Percentiles rank a stretch among this genome's conserved stretches.
phyloP scores from a whole-genome alignment of 2,888 invertebrate genomes.

The Clostera curtula region DNA sequence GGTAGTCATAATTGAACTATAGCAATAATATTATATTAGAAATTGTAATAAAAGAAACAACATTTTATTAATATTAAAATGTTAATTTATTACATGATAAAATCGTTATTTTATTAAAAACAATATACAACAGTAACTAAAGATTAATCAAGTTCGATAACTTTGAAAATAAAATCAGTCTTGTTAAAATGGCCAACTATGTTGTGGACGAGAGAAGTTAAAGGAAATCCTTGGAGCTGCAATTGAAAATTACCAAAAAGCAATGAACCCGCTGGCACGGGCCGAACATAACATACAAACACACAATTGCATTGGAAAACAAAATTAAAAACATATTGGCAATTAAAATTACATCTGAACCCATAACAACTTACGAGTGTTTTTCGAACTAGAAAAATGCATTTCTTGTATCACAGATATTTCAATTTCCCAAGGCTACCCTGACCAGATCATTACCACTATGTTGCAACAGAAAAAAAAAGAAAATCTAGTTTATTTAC shows the following conservation, averaged over 20 bases:
- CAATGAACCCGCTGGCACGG: slow-evolving; percentile 42
- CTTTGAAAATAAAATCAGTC: slow-evolving; percentile 73
- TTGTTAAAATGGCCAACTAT: slow-evolving; percentile 74
- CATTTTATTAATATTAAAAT: slow-evolving; percentile 40
- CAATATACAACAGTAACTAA: slow-evolving; percentile 71
- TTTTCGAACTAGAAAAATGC: slow-evolving; percentile 28
- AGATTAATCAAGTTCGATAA: slow-evolving; percentile 63
- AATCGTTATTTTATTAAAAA: slow-evolving; percentile 66
- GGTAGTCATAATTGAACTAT: neutral
- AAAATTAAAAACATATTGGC: slow-evolving; percentile 47
- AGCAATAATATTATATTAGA: no score
- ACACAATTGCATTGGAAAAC: slow-evolving; percentile 48
- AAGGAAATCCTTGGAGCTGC: slow-evolving; percentile 49
- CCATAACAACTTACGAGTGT: slow-evolving; percentile 23
- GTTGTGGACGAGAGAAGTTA: slow-evolving; percentile 46
- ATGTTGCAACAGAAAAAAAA: slow-evolving; percentile 30
- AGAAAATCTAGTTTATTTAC: slow-evolving; percentile 27
- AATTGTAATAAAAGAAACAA: slow-evolving; percentile 21
- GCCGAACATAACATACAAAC: slow-evolving; percentile 44
- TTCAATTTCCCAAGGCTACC: slow-evolving; percentile 39
- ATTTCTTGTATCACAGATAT: slow-evolving; percentile 53
- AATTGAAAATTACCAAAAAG: slow-evolving; percentile 38
- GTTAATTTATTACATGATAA: slow-evolving; percentile 74
- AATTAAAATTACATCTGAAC: slow-evolving; percentile 38
- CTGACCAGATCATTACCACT: slow-evolving; percentile 25